Evolutionary conservation across 2,113 vertebrate species (phyloP).

Genomic region (Vireo altiloquus): DNA sequence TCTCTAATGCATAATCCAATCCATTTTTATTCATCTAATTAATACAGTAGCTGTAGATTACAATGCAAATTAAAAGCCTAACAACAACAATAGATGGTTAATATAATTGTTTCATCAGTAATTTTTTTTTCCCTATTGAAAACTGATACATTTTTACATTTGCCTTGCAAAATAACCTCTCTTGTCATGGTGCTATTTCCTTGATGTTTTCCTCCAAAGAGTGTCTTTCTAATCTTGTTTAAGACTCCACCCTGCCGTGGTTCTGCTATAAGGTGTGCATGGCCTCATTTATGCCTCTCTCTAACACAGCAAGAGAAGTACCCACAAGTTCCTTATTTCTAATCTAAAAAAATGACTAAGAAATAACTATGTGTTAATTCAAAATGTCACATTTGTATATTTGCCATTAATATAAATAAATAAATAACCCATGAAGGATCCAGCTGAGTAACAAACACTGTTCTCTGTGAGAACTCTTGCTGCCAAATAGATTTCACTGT

Average conservation of each 20-base stretch:
- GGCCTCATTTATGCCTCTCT: background rate
- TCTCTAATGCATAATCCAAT: background rate
- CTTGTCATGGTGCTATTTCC: background rate
- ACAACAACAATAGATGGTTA: background rate
- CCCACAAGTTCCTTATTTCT: background rate
- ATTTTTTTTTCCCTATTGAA: background rate
- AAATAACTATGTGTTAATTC: background rate
- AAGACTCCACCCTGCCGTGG: background rate
- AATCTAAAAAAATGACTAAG: background rate
- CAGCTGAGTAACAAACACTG: background rate
- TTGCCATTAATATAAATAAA: background rate
- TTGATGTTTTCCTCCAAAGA: background rate
- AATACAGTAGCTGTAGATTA: slow-evolving; percentile 5
- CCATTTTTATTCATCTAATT: slow-evolving; percentile 3
- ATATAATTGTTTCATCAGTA: background rate
- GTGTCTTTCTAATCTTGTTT: background rate
- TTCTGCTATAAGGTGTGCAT: background rate
- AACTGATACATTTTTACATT: background rate
- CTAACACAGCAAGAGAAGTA: background rate
- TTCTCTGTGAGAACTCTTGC: background rate
- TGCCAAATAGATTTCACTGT: background rate
- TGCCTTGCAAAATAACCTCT: background rate
- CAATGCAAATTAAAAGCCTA: slow-evolving; percentile 19
- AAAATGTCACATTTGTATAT: background rate
- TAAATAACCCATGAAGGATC: background rate